phyloP scores from a whole-genome alignment of 2,888 invertebrate species.

The Hyppa rectilinea region DNA sequence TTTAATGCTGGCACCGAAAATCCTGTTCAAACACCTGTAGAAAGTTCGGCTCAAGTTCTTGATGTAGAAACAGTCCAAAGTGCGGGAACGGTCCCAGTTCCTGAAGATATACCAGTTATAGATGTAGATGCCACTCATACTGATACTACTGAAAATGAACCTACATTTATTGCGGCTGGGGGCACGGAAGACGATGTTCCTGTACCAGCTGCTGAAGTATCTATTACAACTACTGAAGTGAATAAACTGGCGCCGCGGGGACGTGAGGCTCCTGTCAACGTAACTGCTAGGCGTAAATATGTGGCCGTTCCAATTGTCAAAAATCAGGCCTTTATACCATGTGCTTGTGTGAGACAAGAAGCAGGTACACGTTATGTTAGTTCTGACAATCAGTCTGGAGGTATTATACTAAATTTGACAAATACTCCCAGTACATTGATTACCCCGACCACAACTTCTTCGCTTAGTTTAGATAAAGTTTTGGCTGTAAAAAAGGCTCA shows the following conservation, averaged over 20 bases:
- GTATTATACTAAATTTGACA: not conserved
- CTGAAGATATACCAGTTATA: constrained; percentile 4
- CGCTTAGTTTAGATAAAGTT: not conserved
- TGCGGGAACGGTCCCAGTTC: not conserved
- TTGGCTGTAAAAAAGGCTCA: constrained; percentile 21
- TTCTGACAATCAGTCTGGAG: constrained; percentile 31
- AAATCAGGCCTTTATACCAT: not conserved
- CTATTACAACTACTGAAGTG: constrained; percentile 17
- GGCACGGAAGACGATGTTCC: not conserved
- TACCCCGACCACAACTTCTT: not conserved
- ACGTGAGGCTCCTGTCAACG: not conserved
- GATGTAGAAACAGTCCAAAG: not conserved
- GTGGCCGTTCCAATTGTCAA: not conserved
- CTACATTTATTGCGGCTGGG: constrained; percentile 8
- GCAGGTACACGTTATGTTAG: not conserved
- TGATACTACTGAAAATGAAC: not conserved
- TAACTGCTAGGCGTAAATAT: not conserved
- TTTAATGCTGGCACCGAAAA: not conserved
- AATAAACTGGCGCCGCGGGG: not conserved
- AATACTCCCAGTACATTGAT: not conserved
- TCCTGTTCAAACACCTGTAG: not conserved
- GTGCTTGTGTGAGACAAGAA: constrained; percentile 18
- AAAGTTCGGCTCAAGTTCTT: not conserved
- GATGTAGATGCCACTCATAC: constrained; percentile 27
- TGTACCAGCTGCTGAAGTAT: constrained; percentile 26